These are phyloP conservation scores for Periparus ater DNA, from an alignment of 2,797 vertebrate species.

Conservation along the genomic window DNA sequence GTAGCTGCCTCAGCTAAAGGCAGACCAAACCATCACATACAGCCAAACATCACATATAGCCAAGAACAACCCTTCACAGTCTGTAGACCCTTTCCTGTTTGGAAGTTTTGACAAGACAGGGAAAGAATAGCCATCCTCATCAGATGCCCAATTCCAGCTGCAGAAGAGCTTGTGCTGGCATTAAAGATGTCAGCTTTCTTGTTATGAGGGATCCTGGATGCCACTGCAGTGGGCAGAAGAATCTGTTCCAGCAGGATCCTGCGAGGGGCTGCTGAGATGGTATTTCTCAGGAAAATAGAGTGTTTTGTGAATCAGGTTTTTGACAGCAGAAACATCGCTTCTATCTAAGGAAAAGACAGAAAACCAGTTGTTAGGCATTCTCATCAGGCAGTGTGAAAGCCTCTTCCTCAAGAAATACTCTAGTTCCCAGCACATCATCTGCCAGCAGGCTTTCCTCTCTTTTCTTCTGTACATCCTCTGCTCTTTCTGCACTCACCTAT, in stretches of 20 bases:
- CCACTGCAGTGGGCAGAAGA: background rate
- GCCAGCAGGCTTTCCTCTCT: background rate
- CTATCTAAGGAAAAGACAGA: slow-evolving; percentile 74
- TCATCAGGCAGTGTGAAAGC: background rate
- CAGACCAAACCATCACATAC: background rate
- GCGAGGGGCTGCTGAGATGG: slow-evolving; percentile 12
- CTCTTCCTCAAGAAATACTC: background rate
- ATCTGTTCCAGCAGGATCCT: slow-evolving; percentile 36
- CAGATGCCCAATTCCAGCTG: background rate
- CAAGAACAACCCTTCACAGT: background rate
- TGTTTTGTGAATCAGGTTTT: slow-evolving; percentile 79
- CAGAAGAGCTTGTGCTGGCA: background rate
- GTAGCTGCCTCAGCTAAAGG: background rate
- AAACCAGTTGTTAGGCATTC: background rate
- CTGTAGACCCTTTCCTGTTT: background rate
- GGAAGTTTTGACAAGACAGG: background rate
- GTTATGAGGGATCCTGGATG: background rate
- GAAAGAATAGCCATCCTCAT: background rate
- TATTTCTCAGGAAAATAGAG: slow-evolving; percentile 81
- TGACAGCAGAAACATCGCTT: slow-evolving; percentile 78
- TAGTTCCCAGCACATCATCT: background rate
- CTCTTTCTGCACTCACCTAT: slow-evolving; percentile 80
- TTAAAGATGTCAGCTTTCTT: background rate
- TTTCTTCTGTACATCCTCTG: background rate
- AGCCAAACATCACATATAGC: background rate